Evolutionary conservation across 2,113 vertebrate genomes (phyloP).

Genomic region (Cottus gobio): DNA sequence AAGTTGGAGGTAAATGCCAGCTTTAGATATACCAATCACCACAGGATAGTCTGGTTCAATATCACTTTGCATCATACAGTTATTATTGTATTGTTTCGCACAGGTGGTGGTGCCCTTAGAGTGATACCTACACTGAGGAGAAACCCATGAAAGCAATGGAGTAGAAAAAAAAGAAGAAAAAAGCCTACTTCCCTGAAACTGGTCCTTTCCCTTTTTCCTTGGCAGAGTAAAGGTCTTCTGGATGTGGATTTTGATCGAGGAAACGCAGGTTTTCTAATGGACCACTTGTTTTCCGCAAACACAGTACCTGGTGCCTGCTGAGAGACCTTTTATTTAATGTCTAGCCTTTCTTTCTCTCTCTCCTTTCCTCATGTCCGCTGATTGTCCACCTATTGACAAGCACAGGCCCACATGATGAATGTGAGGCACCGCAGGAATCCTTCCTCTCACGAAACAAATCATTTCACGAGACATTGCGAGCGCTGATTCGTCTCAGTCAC

Average conservation of each 20-base stretch:
- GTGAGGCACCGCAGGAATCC: background rate
- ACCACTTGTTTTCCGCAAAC: constrained; percentile 22
- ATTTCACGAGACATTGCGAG: constrained; percentile 50
- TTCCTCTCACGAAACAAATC: constrained; percentile 43
- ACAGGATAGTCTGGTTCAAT: background rate
- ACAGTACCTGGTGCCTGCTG: background rate
- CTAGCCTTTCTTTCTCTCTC: background rate
- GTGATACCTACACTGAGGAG: background rate
- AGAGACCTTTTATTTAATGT: background rate
- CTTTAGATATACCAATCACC: background rate
- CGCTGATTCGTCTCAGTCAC: constrained; percentile 39
- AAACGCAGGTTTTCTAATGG: constrained; percentile 1
- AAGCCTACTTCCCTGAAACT: background rate
- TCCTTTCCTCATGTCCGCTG: background rate
- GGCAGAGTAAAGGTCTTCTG: background rate
- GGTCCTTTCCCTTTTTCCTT: background rate
- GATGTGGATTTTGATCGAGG: background rate
- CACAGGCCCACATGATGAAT: constrained; percentile 15
- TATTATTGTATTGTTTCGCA: background rate
- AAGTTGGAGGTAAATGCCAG: background rate
- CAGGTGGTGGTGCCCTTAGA: background rate
- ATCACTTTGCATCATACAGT: background rate
- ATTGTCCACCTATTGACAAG: background rate
- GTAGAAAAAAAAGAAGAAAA: background rate
- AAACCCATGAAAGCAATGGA: background rate